These are phyloP conservation scores for Tapirus terrestris DNA, from an alignment of 2,113 vertebrate genomes.

Conservation along the genomic window DNA sequence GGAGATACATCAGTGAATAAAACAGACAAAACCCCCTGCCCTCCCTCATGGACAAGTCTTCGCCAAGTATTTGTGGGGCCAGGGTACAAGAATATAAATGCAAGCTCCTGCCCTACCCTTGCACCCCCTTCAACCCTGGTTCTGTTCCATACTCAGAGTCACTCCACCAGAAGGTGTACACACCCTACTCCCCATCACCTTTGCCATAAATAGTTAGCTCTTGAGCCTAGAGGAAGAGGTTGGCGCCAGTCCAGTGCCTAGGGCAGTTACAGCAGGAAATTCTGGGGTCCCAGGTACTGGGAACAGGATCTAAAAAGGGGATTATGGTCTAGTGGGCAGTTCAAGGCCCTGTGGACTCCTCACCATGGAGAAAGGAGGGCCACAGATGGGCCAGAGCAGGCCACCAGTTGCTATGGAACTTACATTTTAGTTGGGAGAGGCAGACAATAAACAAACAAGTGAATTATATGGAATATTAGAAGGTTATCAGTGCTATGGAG, in stretches of 20 bases:
- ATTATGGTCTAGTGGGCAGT: neutral
- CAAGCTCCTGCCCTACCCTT: neutral
- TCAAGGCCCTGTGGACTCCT: neutral
- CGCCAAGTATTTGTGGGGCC: neutral
- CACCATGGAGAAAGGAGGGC: neutral
- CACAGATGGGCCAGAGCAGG: neutral
- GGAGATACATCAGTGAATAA: neutral
- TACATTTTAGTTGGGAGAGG: constrained; percentile 17
- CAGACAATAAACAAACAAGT: neutral
- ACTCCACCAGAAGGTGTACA: neutral
- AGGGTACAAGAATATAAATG: neutral
- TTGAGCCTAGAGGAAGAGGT: neutral
- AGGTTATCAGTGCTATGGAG: neutral
- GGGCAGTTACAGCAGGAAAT: neutral
- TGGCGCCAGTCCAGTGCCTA: neutral
- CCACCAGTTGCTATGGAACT: neutral
- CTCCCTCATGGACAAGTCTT: neutral
- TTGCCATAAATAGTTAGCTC: neutral
- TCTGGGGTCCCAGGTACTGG: neutral
- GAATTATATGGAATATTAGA: neutral
- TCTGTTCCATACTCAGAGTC: neutral
- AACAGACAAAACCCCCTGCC: neutral
- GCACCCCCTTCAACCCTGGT: neutral
- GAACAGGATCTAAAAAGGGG: neutral
- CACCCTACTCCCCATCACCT: neutral